Evolutionary conservation across 2,797 vertebrate genomes (phyloP), one percentile per base, ranked within the genome.

Genomic region (Hemitrygon akajei): DNA sequence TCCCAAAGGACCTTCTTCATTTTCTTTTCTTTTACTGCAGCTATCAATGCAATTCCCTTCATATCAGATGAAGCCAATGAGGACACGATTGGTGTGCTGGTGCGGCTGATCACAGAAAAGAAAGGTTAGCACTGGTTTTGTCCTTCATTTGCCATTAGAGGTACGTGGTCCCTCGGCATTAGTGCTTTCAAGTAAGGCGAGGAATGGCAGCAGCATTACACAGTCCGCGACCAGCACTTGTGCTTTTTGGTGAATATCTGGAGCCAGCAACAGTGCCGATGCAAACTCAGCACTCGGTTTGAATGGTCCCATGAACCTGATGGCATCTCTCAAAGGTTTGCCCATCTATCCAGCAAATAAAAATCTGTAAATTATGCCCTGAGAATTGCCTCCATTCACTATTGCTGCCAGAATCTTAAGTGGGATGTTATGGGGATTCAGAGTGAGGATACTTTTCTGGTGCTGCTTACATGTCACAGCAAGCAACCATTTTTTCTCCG

Each of bases 51-150:
- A 37, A 96, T 96, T 79, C 95, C 97, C n/a, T 98, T 97, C 95
- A 96, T 97, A 94, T 95, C 97, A 0, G 98, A 99, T 12, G 98
- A 99, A 0, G 94, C 97, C 94, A 98, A 98, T 0, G 98, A 99
- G 96, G 99, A 99, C 96, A 99, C 99, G 93, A 99, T 99, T 4
- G 98, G 98, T 22, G 97, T 98, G 94, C 96, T 99, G 94, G 98
- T 99, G 93, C 97, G 98, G 79, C 97, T 99, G 93, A 99, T 99
- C 95, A 98, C 98, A 0, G 98, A 99, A 95, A 99, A 99, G 95
- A 99, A 98, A 98, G 98, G 98, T 99, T 82, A 12, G 95, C 75
- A 9, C 5, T 5, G 1, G 30, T 58, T 76, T 14, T 56, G 56
- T 73, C 11, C 27, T 47, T 92, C 71, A 47, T 27, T 40, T 56